Evolutionary conservation across 2,113 vertebrate species (phyloP).

Genomic region (Leiothrix lutea): DNA sequence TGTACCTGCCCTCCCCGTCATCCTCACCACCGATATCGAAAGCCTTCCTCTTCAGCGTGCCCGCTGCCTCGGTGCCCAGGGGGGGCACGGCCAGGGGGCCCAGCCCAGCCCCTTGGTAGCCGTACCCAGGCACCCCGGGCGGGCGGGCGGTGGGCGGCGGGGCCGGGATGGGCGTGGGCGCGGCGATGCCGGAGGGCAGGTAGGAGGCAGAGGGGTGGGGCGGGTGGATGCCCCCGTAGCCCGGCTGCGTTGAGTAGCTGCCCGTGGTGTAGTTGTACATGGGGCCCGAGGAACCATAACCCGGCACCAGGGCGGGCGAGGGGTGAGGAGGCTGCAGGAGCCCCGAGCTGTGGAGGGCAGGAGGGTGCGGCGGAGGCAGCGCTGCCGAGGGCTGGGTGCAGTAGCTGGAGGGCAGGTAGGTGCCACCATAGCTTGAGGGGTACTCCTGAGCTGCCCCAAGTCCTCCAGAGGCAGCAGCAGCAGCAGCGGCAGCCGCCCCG

Average conservation of each 20-base stretch:
- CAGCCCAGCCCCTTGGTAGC: slow-evolving; percentile 79
- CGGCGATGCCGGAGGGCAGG: slow-evolving; percentile 82
- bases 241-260: slow-evolving; percentile 76
- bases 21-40: slow-evolving; percentile 81
- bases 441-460: slow-evolving; percentile 85
- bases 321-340: slow-evolving; percentile 69
- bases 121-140: slow-evolving; percentile 79
- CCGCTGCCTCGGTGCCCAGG: slow-evolving; percentile 71
- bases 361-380: slow-evolving; percentile 76
- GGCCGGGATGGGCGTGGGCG: slow-evolving; percentile 83
- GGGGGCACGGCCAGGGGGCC: slow-evolving; percentile 19
- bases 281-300: slow-evolving; percentile 83
- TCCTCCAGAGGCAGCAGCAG: slow-evolving; percentile 13
- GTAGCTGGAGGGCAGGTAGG: slow-evolving; percentile 90
- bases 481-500: slow-evolving; percentile 17
- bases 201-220: slow-evolving; percentile 83
- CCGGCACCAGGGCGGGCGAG: slow-evolving; percentile 78
- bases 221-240: slow-evolving; percentile 79
- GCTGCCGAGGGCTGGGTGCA: slow-evolving; percentile 82
- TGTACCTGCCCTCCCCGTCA: slow-evolving; percentile 81
- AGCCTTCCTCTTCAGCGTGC: slow-evolving; percentile 88
- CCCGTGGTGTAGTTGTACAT: slow-evolving; percentile 87
- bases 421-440: slow-evolving; percentile 82
- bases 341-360: slow-evolving; percentile 68
- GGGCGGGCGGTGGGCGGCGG: slow-evolving; percentile 69